Base-by-base conservation (phyloP, 2,888 invertebrate genomes). In the Diplolepis rosae region DNA sequence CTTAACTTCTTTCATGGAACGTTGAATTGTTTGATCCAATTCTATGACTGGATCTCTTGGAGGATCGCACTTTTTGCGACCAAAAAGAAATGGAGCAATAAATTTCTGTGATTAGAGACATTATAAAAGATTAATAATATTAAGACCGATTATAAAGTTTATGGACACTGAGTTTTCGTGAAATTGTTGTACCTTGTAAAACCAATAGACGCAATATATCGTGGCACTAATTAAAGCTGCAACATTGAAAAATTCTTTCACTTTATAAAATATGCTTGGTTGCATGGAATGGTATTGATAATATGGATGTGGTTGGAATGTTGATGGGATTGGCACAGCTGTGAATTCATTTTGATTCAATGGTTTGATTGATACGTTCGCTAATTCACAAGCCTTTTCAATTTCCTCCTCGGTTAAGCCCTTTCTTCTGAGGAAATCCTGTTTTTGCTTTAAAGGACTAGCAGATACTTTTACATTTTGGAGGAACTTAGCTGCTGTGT, bases 401-500 rank as follows among this genome's bases (percentile, higher is more conserved):
- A 96, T 94, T 89, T 96, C 96, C 0, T 91, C 90, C 65, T 94
- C 93, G 0, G 94, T 93, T 0, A 96, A 90, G 54, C 96, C 96
- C 89, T 96, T 95, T 83, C 92, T 92, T 77, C 92, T 91, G 1
- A 96, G 90, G 88, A 96, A 96, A 75, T 93, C 92, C 85, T 95
- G 94, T 83, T 95, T 96, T 87, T 95, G 94, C 70, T 92, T 91
- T 68, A 94, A 85, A 0, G 96, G 93, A 81, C 95, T 95, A 78
- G 92, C 90, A 66, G 92, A 92, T 1, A 97, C 95, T 87, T 94
- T 95, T n/a, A 94, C 94, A 90, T 96, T 96, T 87, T 94, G 93
- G 66, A 97, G 90, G 90, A 97, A 97, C 84, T 95, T 95, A 2
- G 96, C 92, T 4, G 96, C 96, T 13, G 96, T 96, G 79, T 92